Evolutionary conservation across 2,113 vertebrate genomes (phyloP).

Genomic region (Falco punctatus): DNA sequence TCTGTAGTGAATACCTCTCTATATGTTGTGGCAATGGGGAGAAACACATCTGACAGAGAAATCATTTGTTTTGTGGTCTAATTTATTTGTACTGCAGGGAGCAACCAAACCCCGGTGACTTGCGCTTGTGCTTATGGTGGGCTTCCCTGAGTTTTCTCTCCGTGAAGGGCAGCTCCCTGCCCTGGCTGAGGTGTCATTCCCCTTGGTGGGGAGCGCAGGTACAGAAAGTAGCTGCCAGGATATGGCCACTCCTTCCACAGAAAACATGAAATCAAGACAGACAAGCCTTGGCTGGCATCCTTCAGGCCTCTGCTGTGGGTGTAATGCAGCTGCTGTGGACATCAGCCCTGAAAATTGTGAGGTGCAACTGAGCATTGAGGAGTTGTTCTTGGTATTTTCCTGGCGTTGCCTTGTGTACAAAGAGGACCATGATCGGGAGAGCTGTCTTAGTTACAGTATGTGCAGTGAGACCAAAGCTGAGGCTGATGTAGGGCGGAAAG

Average conservation of each 20-base stretch:
- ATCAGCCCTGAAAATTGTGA: neutral
- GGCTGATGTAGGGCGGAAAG: neutral
- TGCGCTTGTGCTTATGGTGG: neutral
- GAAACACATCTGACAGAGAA: neutral
- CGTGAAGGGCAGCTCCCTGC: neutral
- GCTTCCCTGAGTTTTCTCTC: neutral
- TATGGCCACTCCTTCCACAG: neutral
- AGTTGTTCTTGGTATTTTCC: neutral
- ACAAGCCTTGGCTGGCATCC: neutral
- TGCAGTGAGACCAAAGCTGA: neutral
- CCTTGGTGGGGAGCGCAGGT: fast-evolving
- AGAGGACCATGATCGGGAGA: neutral
- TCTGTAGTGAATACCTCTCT: neutral
- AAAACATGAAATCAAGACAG: neutral
- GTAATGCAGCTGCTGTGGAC: neutral
- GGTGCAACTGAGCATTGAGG: neutral
- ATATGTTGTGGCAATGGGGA: neutral
- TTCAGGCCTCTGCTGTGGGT: fast-evolving
- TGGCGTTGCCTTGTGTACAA: neutral
- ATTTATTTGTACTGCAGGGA: neutral
- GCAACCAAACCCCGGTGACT: neutral
- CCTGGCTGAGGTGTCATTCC: neutral
- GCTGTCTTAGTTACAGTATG: fast-evolving
- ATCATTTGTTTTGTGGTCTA: neutral
- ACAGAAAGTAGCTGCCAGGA: neutral